Percentiles rank a stretch among this genome's conserved stretches.
phyloP scores from a whole-genome alignment of 1,140 invertebrate genomes.

The Drosophila repleta region DNA sequence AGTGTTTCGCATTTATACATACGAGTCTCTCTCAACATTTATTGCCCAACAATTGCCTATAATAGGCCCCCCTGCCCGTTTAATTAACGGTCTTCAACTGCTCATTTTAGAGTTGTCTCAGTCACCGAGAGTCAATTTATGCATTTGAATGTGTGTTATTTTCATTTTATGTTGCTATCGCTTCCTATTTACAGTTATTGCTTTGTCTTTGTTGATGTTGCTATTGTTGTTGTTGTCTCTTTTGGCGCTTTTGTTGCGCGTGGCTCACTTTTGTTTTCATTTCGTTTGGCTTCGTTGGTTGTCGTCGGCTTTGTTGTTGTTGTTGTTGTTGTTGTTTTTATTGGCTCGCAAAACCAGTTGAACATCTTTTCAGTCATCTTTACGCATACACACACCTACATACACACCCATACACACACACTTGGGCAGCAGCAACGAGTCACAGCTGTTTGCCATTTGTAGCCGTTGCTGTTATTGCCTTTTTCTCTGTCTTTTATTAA shows the following conservation, averaged over 20 bases:
- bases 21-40: too few relatives aligned
- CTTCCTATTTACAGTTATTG: constrained; percentile 39
- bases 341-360: constrained; percentile 67
- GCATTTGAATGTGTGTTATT: constrained; percentile 21
- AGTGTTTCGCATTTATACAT: too few relatives aligned
- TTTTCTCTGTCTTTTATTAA: constrained; percentile 52
- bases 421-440: constrained; percentile 1
- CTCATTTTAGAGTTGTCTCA: constrained; percentile 67
- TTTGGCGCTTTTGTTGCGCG: constrained; percentile 68
- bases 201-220: constrained; percentile 23
- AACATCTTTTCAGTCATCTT: constrained; percentile 59
- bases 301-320: constrained; percentile 2
- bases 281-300: constrained; percentile 38
- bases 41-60: constrained; percentile 6
- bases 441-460: constrained; percentile 59
- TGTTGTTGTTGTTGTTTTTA: constrained; percentile 44
- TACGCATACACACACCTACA: constrained; percentile 25
- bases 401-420: constrained; percentile 11
- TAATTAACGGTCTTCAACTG: constrained; percentile 23
- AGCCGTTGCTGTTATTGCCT: constrained; percentile 47
- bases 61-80: constrained; percentile 17
- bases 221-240: constrained; percentile 29
- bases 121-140: constrained; percentile 71
- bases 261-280: constrained; percentile 70
- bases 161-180: constrained; percentile 45